Conservation (phyloP, 2,888 invertebrate species). For the Himalopsyche kuldschensis region DNA sequence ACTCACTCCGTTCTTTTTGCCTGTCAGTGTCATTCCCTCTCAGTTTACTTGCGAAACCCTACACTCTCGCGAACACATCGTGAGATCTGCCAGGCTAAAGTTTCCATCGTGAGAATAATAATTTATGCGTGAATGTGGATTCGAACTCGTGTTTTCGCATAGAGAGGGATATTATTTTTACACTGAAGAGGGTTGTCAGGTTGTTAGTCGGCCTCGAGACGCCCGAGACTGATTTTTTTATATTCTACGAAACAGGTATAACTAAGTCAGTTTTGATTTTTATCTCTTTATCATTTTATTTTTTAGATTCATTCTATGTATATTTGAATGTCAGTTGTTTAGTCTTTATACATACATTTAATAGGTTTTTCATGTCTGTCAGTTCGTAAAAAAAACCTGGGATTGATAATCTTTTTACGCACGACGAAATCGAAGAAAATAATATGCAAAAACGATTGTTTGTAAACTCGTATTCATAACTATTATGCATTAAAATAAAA, state of each 20-base stretch:
- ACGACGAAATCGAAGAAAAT: too few species aligned
- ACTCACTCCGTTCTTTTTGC: not conserved
- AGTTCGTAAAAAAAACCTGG: too few species aligned
- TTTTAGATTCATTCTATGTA: not conserved
- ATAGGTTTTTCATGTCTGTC: too few species aligned
- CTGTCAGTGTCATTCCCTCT: not conserved
- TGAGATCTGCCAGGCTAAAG: not conserved
- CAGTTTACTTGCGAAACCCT: not conserved
- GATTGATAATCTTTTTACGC: too few species aligned
- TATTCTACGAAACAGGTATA: not conserved
- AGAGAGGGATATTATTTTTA: constrained; percentile 12
- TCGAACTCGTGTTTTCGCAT: not conserved
- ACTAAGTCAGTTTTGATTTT: not conserved
- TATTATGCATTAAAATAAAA: too few species aligned
- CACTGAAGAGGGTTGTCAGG: constrained; percentile 19
- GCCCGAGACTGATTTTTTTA: not conserved
- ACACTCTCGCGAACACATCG: not conserved
- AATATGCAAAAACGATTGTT: too few species aligned
- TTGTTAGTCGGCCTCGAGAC: constrained; percentile 1
- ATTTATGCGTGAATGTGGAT: not conserved
- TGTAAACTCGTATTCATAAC: too few species aligned
- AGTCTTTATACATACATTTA: too few species aligned
- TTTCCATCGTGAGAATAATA: not conserved
- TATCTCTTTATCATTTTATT: not conserved
- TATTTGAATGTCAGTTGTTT: too few species aligned